phyloP scores from a whole-genome alignment of 2,888 invertebrate genomes.

The Drosophila pullipes region DNA sequence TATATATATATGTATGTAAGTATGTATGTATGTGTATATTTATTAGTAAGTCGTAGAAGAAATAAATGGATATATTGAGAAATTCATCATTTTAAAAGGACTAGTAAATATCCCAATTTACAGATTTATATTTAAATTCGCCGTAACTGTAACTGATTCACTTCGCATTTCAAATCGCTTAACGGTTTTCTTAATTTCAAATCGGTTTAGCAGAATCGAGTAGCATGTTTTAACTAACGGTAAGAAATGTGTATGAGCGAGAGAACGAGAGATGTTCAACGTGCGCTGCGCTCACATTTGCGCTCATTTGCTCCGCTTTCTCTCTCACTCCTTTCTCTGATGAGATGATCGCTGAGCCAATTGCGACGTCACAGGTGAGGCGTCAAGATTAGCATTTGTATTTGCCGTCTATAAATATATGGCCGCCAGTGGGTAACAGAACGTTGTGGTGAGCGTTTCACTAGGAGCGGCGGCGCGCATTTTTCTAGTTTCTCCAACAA shows the following conservation, averaged over 20 bases:
- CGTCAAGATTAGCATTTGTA: constrained; percentile 66
- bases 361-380: constrained; percentile 74
- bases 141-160: background rate
- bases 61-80: background rate
- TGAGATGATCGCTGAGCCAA: constrained; percentile 37
- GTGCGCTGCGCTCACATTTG: constrained; percentile 7
- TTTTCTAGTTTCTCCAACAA: constrained; percentile 15
- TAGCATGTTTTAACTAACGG: constrained; percentile 13
- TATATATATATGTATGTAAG: background rate
- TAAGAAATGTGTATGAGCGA: constrained; percentile 6
- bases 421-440: constrained; percentile 54
- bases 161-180: background rate
- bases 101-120: background rate
- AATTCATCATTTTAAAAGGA: background rate
- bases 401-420: constrained; percentile 67
- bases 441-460: constrained; percentile 61
- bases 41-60: constrained; percentile 2
- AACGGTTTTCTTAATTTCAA: background rate
- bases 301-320: background rate
- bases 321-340: constrained; percentile 7
- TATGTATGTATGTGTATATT: background rate
- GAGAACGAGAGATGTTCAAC: background rate
- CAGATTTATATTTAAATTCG: background rate
- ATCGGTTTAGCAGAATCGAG: background rate
- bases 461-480: constrained; percentile 20